Percentiles rank a stretch among this genome's conserved stretches.
These are phyloP conservation scores for Drosophila mimetica DNA, from an alignment of 2,888 invertebrate species.

Conservation along the genomic window DNA sequence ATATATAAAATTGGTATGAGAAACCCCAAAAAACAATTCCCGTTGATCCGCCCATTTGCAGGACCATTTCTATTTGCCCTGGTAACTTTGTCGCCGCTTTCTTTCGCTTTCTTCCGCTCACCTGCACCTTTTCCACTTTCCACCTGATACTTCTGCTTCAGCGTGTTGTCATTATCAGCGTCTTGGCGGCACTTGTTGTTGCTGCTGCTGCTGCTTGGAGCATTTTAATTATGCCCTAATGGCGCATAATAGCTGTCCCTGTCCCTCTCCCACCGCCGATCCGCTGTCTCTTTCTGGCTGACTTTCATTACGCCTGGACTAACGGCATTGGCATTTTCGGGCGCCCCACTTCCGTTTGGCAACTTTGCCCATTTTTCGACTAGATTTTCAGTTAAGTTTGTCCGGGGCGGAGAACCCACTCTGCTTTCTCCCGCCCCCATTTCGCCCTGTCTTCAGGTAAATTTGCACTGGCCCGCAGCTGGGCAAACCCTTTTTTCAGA, in stretches of 20 bases:
- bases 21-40: not conserved
- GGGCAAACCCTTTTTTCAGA: conserved; percentile 43
- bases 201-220: conserved; percentile 67
- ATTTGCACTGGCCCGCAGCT: conserved; percentile 63
- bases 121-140: not conserved
- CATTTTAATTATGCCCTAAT: conserved; percentile 83
- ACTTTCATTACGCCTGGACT: conserved; percentile 54
- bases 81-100: conserved; percentile 16
- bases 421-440: not conserved
- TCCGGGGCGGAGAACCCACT: not conserved
- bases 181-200: conserved; percentile 33
- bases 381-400: conserved; percentile 53
- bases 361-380: conserved; percentile 65
- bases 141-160: conserved; percentile 6
- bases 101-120: not conserved
- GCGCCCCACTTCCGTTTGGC: conserved; percentile 12
- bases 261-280: conserved; percentile 6
- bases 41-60: not conserved
- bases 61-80: conserved; percentile 10
- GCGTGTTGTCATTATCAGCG: conserved; percentile 50
- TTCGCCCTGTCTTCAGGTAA: conserved; percentile 60
- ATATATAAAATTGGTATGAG: fast-evolving
- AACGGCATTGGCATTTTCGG: conserved; percentile 58
- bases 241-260: conserved; percentile 78
- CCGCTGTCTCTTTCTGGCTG: conserved; percentile 4